Evolutionary conservation across 2,113 vertebrate genomes (phyloP), one percentile per base, ranked within the genome.

Genomic region (Circaetus cinerascens): DNA sequence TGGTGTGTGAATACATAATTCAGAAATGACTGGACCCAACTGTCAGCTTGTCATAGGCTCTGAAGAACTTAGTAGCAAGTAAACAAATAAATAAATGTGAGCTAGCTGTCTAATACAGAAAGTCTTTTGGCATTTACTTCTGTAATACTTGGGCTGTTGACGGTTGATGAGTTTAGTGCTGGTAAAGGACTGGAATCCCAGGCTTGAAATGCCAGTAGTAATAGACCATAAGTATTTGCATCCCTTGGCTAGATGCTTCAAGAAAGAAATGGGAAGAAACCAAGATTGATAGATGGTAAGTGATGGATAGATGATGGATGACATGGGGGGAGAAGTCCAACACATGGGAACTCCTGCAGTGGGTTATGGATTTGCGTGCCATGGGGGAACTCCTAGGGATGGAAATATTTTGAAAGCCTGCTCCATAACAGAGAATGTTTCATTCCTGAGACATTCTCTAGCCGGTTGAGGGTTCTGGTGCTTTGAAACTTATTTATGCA

Each of bases 291-390:
- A 7, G 25, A 6, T 40, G 55, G 20, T 13, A 59, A 57, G 50
- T 62, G 89, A 20, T 5, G 32, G 51, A 38, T 21, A 34, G 41
- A 2, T 60, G 19, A 36, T 57, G n/a, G 17, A 21, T 46, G 56
- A 26, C 21, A 1, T 7, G 11, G 23, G n/a, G 26, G 16, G 10
- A 56, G 64, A 59, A 40, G 17, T 27, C 56, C 59, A 69, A 0
- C 34, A 5, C 12, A 2, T 4, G 26, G 20, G 34, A 64, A 6
- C 40, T 57, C 50, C 60, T 90, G 64, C 40, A 14, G 56, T 11
- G 64, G 15, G 18, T 60, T 91, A 4, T 72, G 60, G 36, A 19
- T 67, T 71, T 53, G 36, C 0, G 0, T 1, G 1, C 56, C 21
- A 0, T 11, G 2, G 32, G 46, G 68, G 14, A 60, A 15, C 66